Evolutionary conservation across 2,113 vertebrate species (phyloP).

Genomic region (Abramis brama): DNA sequence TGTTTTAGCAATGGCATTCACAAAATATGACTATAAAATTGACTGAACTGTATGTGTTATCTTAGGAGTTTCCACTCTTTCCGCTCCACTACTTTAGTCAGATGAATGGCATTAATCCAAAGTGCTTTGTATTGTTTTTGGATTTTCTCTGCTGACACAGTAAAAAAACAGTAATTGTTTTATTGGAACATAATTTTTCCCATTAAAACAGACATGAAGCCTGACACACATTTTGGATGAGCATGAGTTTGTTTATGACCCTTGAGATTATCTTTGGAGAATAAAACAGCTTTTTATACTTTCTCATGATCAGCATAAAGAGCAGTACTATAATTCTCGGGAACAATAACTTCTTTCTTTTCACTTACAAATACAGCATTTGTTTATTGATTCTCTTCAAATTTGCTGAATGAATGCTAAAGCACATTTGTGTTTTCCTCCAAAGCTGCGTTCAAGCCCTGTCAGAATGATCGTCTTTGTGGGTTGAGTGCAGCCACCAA

Average conservation of each 20-base stretch:
- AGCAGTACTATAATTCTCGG: not conserved
- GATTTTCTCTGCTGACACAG: constrained; percentile 57
- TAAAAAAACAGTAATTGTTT: constrained; percentile 53
- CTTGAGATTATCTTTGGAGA: not conserved
- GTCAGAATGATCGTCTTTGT: not conserved
- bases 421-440: constrained; percentile 7
- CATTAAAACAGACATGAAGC: constrained; percentile 2
- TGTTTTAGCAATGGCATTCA: not conserved
- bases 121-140: constrained; percentile 69
- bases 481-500: not conserved
- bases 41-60: not conserved
- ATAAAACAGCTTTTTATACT: not conserved
- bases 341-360: constrained; percentile 31
- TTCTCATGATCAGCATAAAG: constrained; percentile 19
- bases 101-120: constrained; percentile 62
- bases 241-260: constrained; percentile 9
- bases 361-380: not conserved
- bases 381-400: not conserved
- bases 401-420: not conserved
- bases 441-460: not conserved
- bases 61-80: not conserved
- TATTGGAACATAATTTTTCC: constrained; percentile 38
- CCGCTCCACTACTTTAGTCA: constrained; percentile 42
- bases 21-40: not conserved
- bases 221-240: constrained; percentile 33